Percentiles rank a stretch among this genome's conserved stretches.
phyloP scores from a whole-genome alignment of 2,888 invertebrate species.

The Polylopha cassiicola region DNA sequence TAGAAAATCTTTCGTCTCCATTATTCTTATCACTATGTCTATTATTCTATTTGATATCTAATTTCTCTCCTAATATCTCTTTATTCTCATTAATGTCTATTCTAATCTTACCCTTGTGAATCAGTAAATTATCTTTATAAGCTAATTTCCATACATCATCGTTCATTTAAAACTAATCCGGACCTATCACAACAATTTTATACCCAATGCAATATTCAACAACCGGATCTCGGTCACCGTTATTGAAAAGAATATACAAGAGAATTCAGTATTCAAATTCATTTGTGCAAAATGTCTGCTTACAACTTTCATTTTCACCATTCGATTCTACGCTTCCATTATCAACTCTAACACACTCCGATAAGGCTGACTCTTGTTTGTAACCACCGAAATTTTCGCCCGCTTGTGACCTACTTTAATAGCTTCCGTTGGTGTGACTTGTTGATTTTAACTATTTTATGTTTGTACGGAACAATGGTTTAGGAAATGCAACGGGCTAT shows the following conservation, averaged over 20 bases:
- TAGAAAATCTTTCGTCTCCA: too few species aligned
- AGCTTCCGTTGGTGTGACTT: slow-evolving; percentile 59
- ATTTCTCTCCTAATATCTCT: too few species aligned
- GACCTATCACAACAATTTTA: slow-evolving; percentile 20
- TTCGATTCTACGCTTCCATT: slow-evolving; percentile 25
- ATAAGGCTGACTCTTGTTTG: slow-evolving; percentile 37
- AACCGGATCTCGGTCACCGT: slow-evolving; percentile 12
- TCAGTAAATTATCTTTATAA: too few species aligned
- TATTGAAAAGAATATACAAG: too few species aligned
- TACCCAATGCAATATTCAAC: slow-evolving; percentile 17
- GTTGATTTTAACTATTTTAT: slow-evolving; percentile 66
- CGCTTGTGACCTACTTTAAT: slow-evolving; percentile 60
- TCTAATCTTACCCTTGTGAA: too few species aligned
- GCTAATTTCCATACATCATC: too few species aligned
- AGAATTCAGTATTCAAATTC: slow-evolving; percentile 64
- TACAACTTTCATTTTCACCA: slow-evolving; percentile 72
- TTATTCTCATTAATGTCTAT: too few species aligned
- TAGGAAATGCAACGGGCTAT: slow-evolving; percentile 13
- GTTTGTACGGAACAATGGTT: slow-evolving; percentile 33
- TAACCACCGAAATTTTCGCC: slow-evolving; percentile 57
- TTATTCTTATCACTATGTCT: too few species aligned
- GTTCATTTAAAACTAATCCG: not conserved
- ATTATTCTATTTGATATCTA: too few species aligned
- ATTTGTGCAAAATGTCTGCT: slow-evolving; percentile 62
- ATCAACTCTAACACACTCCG: slow-evolving; percentile 31